Conservation (phyloP, 2,797 vertebrate species). For the Sebastes kiyomatsui region DNA sequence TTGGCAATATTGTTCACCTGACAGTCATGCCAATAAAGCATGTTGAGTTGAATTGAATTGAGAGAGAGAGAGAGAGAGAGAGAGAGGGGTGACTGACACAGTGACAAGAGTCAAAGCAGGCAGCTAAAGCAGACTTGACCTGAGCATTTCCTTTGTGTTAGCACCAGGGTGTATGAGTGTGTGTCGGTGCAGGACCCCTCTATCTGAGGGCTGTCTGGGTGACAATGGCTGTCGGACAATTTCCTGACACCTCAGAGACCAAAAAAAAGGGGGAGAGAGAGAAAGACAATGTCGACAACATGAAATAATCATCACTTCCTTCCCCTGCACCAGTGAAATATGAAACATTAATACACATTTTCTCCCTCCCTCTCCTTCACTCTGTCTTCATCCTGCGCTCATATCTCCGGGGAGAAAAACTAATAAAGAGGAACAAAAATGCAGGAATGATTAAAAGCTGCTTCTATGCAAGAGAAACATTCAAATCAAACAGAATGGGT, state of each 20-base stretch:
- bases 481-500: constrained; percentile 11
- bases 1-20: too few species aligned
- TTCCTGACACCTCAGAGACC: constrained; percentile 24
- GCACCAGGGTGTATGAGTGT: background rate
- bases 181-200: background rate
- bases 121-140: constrained; percentile 6
- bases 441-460: constrained; percentile 61
- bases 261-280: background rate
- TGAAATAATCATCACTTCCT: constrained; percentile 60
- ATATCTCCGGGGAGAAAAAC: constrained; percentile 49
- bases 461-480: constrained; percentile 44
- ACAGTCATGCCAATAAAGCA: too few species aligned
- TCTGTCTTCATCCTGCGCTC: constrained; percentile 34
- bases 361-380: constrained; percentile 5
- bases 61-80: background rate
- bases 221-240: constrained; percentile 40
- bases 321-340: constrained; percentile 39
- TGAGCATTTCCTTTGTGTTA: background rate
- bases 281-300: constrained; percentile 31
- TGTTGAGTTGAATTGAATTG: too few species aligned
- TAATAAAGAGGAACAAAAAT: constrained; percentile 59
- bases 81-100: background rate
- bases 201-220: constrained; percentile 15
- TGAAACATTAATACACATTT: constrained; percentile 65
- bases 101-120: background rate